Base-by-base conservation (phyloP, 2,797 vertebrate species). In the Artibeus lituratus region DNA sequence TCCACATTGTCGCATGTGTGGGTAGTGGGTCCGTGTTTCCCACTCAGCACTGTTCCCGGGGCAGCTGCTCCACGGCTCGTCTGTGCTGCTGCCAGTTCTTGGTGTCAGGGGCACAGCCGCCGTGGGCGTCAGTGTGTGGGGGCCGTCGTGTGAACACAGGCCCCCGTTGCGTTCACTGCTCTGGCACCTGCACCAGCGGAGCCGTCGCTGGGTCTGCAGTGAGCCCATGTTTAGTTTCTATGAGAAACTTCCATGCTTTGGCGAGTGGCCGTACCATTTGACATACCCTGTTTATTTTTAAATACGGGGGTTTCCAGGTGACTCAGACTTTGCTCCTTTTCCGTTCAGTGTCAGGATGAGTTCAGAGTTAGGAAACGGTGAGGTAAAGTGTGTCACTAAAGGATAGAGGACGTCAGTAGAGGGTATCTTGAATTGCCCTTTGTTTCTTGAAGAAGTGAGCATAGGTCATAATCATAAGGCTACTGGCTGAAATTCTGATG, bases 281-380 rank as follows among this genome's bases (percentile, higher is more conserved):
- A 24, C 37, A 15, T 57, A 14, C 15, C 15, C 12, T 62, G 15
- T 91, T 93, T 53, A 26, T 73, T 78, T 91, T 82, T 78, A 57
- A 89, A 53, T 51, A 55, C 19, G 47, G 35, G 62, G 73, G 44
- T 78, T 90, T 62, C 21, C 15, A 47, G 77, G 69, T 47, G 42
- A 77, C 44, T 51, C 47, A 44, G n/a, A 67, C 42, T 70, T 77
- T 37, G 49, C 10, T 47, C 26, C 14, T 65, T 9, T 82, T 70
- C 21, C 15, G 37, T 80, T 90, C 59, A 69, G n/a, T 73, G 10
- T 55, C 16, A 51, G 51, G 10, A 12, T 12, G 51, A 53, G 65
- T 87, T 80, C 32, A 39, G 59, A 78, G 29, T 92, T 87, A 57
- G 53, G 72, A 92, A 93, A 62, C 67, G 72, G 67, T 88, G 59